Evolutionary conservation across 2,113 vertebrate genomes (phyloP), one percentile per base, ranked within the genome.

Genomic region (Circaetus cinerascens): DNA sequence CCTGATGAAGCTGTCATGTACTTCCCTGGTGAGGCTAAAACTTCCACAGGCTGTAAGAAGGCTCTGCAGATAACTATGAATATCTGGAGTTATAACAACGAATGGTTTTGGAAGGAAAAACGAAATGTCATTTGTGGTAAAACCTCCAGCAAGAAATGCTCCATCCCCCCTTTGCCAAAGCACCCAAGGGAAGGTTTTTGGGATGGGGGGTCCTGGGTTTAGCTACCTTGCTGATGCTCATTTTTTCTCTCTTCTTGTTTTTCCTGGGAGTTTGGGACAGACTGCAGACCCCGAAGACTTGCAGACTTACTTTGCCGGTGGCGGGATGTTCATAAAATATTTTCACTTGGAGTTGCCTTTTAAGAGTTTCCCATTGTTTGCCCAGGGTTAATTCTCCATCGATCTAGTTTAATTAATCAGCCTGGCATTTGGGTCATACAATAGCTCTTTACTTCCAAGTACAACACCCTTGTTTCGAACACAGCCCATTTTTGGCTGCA

Each of bases 361-460:
- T 23, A 34, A 53, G 57, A 30, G 5, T 40, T 79, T 50, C 73
- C 59, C 6, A 1, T 20, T 50, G 32, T 68, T 80, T 32, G n/a
- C 41, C 9, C 22, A 43, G 60, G 13, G 36, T 6, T 41, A 38
- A 25, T 43, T 74, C 48, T 90, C 41, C 57, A 11, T 56, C 2
- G 0, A 3, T 9, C 6, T 27, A 2, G 2, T 36, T 67, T 48
- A 36, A 53, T 78, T 36, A 25, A 38, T 53, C 50, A 32, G 5
- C 14, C 38, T 57, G 43, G 18, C 11, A 1, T 27, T 36, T 25
- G 13, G 26, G 57, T 66, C n/a, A 3, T 40, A 38, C 29, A 11
- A 1, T 16, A 40, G 34, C 56, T 86, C 34, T 76, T 76, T 23
- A 4, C 21, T 79, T 80, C 48, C 23, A 45, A 45, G 68, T 10